Percentiles rank a stretch among this genome's conserved stretches.
Conservation (phyloP, 92 coral and sea anemone species). For the Heteractis magnifica region DNA sequence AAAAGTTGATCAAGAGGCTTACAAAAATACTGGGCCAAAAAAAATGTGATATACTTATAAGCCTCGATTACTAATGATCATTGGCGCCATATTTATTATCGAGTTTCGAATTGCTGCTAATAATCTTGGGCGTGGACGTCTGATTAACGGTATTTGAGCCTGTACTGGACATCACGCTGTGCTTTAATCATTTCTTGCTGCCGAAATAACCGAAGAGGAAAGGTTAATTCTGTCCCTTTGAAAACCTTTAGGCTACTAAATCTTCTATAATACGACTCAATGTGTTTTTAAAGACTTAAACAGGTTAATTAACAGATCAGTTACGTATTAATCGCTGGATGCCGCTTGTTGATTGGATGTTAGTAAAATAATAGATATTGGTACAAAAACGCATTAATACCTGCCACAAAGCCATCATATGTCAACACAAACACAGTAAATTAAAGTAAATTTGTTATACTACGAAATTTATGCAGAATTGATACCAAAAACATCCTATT, state of each 20-base stretch:
- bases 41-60: conserved; percentile 11
- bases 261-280: conserved; percentile 12
- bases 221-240: conserved; percentile 1
- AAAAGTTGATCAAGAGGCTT: background rate
- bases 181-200: background rate
- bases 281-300: conserved; percentile 20
- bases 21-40: background rate
- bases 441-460: too few relatives aligned
- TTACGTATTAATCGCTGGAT: background rate
- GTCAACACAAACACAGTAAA: background rate
- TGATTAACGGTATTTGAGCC: conserved; percentile 26
- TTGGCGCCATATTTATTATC: conserved; percentile 12
- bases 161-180: background rate
- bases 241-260: conserved; percentile 17
- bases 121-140: conserved; percentile 28
- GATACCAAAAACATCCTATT: too few relatives aligned
- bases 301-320: conserved; percentile 16
- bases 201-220: background rate
- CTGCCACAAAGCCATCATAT: background rate
- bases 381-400: conserved; percentile 2
- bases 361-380: background rate
- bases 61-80: conserved; percentile 9
- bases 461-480: too few relatives aligned
- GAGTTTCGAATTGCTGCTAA: conserved; percentile 27
- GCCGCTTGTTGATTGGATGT: conserved; percentile 7